Base-by-base conservation (phyloP, 2,113 vertebrate species). In the Cathartes aura region DNA sequence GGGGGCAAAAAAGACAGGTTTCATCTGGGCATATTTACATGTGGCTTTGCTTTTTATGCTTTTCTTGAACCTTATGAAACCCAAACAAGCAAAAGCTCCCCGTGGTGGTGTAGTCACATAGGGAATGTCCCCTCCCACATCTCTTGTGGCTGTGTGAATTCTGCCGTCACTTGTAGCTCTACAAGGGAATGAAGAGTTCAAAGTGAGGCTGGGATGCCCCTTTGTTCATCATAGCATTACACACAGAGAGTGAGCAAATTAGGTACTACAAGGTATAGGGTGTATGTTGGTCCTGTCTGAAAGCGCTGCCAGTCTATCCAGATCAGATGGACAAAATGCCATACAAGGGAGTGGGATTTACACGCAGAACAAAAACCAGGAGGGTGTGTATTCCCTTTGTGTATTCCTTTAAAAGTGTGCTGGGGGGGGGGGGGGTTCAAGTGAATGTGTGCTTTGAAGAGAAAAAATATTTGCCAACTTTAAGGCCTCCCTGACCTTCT, bases 201-300 rank as follows among this genome's bases (percentile, higher is more conserved):
- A 7, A 72, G 20, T 60, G 45, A 64, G 50, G 30, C 48, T 88
- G 71, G 20, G 42, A 47, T 62, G 52, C 8, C 34, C 9, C 19
- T 1, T 0, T 63, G 34, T 78, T 53, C 10, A 1, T 58, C 36
- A 20, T 6, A 52, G 34, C 1, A 3, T n/a, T 63, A 58, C 4
- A 34, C 23, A 43, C 1, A 1, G n/a, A 29, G 45, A 36, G 47
- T 14, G 53, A 84, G 52, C 21, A 47, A 67, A 62, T 67, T 48
- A 18, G 10, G 23, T 36, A 24, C 32, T 43, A 43, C 22, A 56
- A 16, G 32, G 27, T 29, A 32, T 5, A 43, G 26, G 3, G 40
- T 45, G 9, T 50, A 38, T 29, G 26, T 15, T 47, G 56, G 8
- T 45, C 55, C 50, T 75, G 14, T 74, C 38, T 63, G 32, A 40